Base-by-base conservation (phyloP, 2,797 vertebrate species). In the Myotis findleyi region DNA sequence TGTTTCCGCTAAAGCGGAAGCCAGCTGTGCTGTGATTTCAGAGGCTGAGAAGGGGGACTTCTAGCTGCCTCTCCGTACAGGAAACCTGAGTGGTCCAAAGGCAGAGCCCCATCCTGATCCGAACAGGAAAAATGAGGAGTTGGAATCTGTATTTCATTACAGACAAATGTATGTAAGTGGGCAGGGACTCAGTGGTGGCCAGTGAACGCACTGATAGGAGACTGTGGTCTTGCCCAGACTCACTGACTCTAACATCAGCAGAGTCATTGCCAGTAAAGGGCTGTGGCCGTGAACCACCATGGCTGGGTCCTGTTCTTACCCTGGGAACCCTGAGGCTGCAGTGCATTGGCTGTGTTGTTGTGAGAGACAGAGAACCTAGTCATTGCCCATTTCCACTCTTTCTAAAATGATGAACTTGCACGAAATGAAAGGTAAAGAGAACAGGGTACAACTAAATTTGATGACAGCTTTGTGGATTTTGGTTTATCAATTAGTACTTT, bases 401-500 rank as follows among this genome's bases (percentile, higher is more conserved):
- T 80, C 59, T 89, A 66, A 89, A 80, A 47, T 80, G 64, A n/a
- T 71, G 13, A 51, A n/a, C 14, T 94, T 87, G 38, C 16, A n/a
- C 27, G 77, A 47, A 80, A 9, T 20, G 11, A 87, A 62, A 87
- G 51, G 13, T 38, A 38, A 73, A 76, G 68, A 59, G 14, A 5
- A n/a, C 25, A 62, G 1, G 51, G n/a, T 66, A 91, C 23, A 76
- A 20, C 23, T 90, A 25, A 27, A 71, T 82, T 82, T 77, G 30
- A 51, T 17, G 85, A 77, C 20, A 95, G 17, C 44, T 59, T 21
- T 55, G 38, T 64, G 66, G 49, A 51, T 68, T 79, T 90, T 57
- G 51, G 47, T 82, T 91, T 91, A 57, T 83, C 20, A 57, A 2
- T 90, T 27, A 87, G 55, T 87, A 76, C 7, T 93, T 91, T 68